phyloP scores from a whole-genome alignment of 1,140 invertebrate genomes.

The Leptoteleia sp. region DNA sequence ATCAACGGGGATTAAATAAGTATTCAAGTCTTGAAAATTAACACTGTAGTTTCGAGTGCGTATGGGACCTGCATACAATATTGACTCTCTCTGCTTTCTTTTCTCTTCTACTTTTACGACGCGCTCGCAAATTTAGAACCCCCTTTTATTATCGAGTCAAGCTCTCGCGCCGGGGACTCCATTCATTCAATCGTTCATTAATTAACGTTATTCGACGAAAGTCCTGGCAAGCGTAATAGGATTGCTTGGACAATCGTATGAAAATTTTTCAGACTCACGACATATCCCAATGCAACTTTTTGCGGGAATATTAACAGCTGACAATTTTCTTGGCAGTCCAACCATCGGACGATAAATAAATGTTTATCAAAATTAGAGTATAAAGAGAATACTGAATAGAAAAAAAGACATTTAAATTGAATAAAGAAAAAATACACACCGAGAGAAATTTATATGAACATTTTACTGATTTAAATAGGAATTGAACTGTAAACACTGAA shows the following conservation, averaged over 20 bases:
- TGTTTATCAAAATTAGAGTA: too few relatives aligned
- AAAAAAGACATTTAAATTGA: too few relatives aligned
- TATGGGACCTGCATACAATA: slow-evolving; percentile 23
- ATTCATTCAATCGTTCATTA: slow-evolving; percentile 11
- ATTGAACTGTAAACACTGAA: too few relatives aligned
- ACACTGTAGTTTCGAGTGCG: slow-evolving; percentile 51
- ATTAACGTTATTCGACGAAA: not conserved
- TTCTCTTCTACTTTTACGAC: slow-evolving; percentile 6
- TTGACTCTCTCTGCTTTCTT: slow-evolving; percentile 10
- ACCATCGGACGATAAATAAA: too few relatives aligned
- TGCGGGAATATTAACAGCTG: not conserved
- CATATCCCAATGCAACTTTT: not conserved
- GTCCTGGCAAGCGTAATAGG: slow-evolving; percentile 4
- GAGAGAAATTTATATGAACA: too few relatives aligned
- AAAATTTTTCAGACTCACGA: too few relatives aligned
- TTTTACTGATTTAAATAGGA: too few relatives aligned
- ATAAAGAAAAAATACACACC: too few relatives aligned
- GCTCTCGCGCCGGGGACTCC: not conserved
- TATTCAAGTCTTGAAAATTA: slow-evolving; percentile 61
- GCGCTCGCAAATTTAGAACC: slow-evolving; percentile 7
- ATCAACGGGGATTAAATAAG: slow-evolving; percentile 59
- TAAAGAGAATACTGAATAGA: too few relatives aligned
- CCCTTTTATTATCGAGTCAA: slow-evolving; percentile 17
- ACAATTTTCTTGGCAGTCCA: not conserved
- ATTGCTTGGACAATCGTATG: slow-evolving; percentile 3